A percentile compares a stretch with the other conserved stretches of the same genome.
phyloP scores from a whole-genome alignment of 1,140 invertebrate species.

The Dinoponera quadriceps region DNA sequence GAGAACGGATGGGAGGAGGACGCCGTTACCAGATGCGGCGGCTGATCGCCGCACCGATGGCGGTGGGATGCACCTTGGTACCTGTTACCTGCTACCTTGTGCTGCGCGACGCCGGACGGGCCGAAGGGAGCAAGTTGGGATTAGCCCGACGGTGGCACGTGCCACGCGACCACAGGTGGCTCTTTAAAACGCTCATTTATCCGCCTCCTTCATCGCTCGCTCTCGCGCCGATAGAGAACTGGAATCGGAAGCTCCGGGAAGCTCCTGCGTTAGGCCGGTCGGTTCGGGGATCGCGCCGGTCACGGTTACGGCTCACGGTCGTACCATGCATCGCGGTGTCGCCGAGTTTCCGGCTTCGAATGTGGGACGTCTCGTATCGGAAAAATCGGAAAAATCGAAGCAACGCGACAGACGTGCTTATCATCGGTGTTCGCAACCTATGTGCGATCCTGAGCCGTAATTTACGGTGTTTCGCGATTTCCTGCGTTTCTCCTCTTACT shows the following conservation, averaged over 20 bases:
- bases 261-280: not conserved
- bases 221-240: conserved; percentile 34
- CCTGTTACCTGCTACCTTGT: conserved; percentile 75
- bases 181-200: conserved; percentile 74
- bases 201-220: conserved; percentile 60
- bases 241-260: conserved; percentile 30
- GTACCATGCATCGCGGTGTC: not conserved
- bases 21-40: conserved; percentile 68
- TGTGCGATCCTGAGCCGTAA: not conserved
- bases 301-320: too few relatives aligned
- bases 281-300: not conserved
- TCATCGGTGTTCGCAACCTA: not conserved
- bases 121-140: conserved; percentile 73
- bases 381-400: not conserved
- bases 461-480: conserved; percentile 9
- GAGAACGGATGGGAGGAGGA: conserved; percentile 35
- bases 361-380: not conserved
- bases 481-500: not conserved
- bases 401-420: not conserved
- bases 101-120: conserved; percentile 65
- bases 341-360: not conserved
- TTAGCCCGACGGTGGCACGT: conserved; percentile 72
- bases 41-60: conserved; percentile 65
- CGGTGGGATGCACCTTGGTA: conserved; percentile 71
- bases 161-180: conserved; percentile 71